Evolutionary conservation across 64 coral and sea anemone genomes (phyloP).

Genomic region (Trachythela sp.): DNA sequence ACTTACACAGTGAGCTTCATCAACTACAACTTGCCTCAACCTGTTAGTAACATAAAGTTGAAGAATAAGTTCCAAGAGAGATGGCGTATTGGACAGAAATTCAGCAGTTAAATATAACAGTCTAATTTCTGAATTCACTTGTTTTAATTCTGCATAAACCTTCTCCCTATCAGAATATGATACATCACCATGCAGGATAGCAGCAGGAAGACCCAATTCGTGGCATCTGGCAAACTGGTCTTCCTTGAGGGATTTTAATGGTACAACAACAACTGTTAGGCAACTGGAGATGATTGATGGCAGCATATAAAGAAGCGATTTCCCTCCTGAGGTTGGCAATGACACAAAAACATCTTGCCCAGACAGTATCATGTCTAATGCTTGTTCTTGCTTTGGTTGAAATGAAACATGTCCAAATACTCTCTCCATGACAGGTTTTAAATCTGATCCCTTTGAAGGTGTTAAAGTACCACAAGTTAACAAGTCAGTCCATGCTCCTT

Average conservation of each 20-base stretch:
- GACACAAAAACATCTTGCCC: conserved; percentile 2
- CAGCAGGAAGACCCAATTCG: neutral
- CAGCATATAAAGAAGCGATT: conserved; percentile 38
- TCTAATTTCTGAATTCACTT: neutral
- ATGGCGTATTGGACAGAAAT: neutral
- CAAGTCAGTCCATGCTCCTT: neutral
- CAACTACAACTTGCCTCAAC: neutral
- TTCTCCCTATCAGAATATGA: neutral
- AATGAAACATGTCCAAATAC: conserved; percentile 20
- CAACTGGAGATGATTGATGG: conserved; percentile 10
- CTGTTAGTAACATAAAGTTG: neutral
- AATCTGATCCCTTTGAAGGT: neutral
- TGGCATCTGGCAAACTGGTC: neutral
- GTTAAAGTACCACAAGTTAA: neutral
- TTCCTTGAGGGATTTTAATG: neutral
- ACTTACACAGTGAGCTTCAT: conserved; percentile 14
- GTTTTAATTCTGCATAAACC: neutral
- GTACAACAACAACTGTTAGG: conserved; percentile 3
- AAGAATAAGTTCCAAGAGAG: neutral
- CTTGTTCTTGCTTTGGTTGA: conserved; percentile 20
- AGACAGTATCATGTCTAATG: neutral
- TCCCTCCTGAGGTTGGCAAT: conserved; percentile 31
- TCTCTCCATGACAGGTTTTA: neutral
- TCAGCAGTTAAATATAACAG: neutral
- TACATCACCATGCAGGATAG: neutral